Base-by-base conservation (phyloP, 2,797 vertebrate genomes). In the Amniataba percoides region DNA sequence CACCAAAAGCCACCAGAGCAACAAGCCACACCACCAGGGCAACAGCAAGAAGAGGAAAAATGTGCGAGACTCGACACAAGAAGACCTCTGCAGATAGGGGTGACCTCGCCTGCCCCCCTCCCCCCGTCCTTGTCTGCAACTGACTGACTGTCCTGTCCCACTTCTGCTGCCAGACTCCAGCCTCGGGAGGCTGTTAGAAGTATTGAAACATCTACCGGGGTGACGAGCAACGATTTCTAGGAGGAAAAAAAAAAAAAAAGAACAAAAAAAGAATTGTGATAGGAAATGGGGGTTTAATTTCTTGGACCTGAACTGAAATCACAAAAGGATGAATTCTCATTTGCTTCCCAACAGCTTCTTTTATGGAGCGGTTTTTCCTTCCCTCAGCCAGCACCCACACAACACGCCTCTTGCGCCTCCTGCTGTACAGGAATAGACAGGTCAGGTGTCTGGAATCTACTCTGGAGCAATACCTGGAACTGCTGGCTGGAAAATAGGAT, bases 11-110 rank as follows among this genome's bases (percentile, higher is more conserved):
- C 96, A 97, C 85, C 94, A 90, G 72, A 93, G 80, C 89, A 94
- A 87, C 93, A 95, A 95, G 82, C 90, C 93, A 40, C 96, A 97
- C 84, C 96, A 96, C 91, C 97, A 96, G 91, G 96, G 94, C 94
- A 96, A 96, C 48, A 94, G 96, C 94, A 99, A 99, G 93, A 98
- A 97, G 94, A 97, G 98, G 96, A 99, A 97, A 96, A 97, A 97
- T 93, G 96, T 97, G 94, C 95, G 97, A 74, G 98, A 98, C 80
- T 91, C 94, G 0, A 94, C 94, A 84, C 96, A 97, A 73, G 96
- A 97, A 65, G 97, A 99, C 91, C 95, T 98, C 58, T 99, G 96
- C 95, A 98, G 98, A 97, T 99, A 99, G 96, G 91, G 88, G 61
- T 83, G 57, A 79, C 74, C 81, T 72, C 14, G 18, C 39, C 78